These are phyloP conservation scores for Tenualosa ilisha DNA, from an alignment of 2,797 vertebrate genomes.

Conservation along the genomic window DNA sequence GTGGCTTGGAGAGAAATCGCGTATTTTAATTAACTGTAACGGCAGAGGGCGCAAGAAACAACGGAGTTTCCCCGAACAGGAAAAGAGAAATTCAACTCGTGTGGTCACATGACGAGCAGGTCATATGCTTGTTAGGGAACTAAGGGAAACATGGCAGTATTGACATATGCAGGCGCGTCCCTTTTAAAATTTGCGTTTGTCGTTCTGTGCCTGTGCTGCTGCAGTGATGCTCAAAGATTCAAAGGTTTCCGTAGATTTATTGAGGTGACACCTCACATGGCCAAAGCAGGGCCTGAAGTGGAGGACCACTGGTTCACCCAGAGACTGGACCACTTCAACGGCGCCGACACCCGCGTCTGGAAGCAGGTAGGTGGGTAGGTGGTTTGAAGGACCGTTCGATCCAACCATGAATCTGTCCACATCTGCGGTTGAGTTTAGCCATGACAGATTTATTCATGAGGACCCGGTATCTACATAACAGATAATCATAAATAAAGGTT, in stretches of 20 bases:
- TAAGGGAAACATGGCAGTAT: neutral
- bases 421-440: neutral
- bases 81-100: neutral
- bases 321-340: slow-evolving; percentile 74
- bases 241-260: slow-evolving; percentile 49
- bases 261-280: neutral
- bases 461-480: too few relatives aligned
- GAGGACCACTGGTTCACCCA: slow-evolving; percentile 72
- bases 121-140: neutral
- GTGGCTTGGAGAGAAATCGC: neutral
- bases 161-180: neutral
- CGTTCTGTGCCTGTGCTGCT: neutral
- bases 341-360: slow-evolving; percentile 69
- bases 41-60: neutral
- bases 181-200: neutral
- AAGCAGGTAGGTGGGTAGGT: slow-evolving; percentile 67
- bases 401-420: neutral
- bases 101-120: slow-evolving; percentile 1
- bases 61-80: neutral
- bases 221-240: slow-evolving; percentile 20
- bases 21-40: neutral
- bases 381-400: neutral
- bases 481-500: too few relatives aligned
- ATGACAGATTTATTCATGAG: too few relatives aligned
- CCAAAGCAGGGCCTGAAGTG: neutral